phyloP scores from a whole-genome alignment of 1,140 invertebrate genomes.

The Tetramorium parvispinum region DNA sequence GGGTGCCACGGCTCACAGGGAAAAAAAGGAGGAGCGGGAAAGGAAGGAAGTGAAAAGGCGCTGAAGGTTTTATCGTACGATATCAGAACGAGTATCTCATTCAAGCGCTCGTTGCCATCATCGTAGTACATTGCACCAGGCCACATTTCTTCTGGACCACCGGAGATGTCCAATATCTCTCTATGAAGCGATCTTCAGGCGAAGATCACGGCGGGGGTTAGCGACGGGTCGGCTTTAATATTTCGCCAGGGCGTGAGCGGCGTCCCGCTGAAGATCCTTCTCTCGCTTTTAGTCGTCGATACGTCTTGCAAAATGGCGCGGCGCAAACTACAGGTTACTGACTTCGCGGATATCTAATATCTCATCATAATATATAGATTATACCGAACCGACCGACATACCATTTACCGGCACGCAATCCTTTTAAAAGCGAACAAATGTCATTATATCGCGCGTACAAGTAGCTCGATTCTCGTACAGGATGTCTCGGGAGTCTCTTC shows the following conservation, averaged over 20 bases:
- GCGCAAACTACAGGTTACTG: constrained; percentile 16
- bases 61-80: constrained; percentile 29
- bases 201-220: constrained; percentile 25
- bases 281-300: neutral
- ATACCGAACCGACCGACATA: neutral
- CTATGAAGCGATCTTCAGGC: constrained; percentile 56
- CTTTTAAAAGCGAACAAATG: constrained; percentile 19
- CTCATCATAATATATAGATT: constrained; percentile 50
- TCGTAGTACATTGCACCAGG: constrained; percentile 41
- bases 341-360: constrained; percentile 48
- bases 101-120: constrained; percentile 52
- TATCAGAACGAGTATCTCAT: constrained; percentile 41
- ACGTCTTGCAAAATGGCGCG: constrained; percentile 15
- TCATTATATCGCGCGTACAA: constrained; percentile 1
- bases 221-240: constrained; percentile 39
- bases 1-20: neutral
- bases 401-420: constrained; percentile 49
- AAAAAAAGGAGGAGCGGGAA: neutral
- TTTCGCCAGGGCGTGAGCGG: constrained; percentile 19
- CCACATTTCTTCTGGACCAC: constrained; percentile 59
- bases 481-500: neutral
- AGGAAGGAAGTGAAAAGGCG: constrained; percentile 37
- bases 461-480: neutral
- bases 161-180: constrained; percentile 69
- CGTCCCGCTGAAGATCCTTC: neutral